Conservation (phyloP, 2,797 vertebrate species). For the Clarias pachynema region DNA sequence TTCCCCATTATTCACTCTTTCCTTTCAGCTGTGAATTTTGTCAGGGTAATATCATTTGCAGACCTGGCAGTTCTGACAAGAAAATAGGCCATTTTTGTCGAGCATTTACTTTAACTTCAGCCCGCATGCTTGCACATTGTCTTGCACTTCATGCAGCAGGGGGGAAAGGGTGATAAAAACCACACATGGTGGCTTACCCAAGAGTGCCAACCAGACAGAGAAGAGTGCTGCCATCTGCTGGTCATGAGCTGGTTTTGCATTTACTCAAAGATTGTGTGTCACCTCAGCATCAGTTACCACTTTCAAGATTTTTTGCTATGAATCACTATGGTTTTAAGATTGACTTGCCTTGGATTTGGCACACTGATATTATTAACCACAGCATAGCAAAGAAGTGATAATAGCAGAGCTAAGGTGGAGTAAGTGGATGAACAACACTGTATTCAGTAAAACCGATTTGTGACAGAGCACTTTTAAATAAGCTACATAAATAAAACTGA, state of each 20-base stretch:
- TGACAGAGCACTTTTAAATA: too few relatives aligned
- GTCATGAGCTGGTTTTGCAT: slow-evolving; percentile 58
- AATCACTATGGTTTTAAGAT: too few relatives aligned
- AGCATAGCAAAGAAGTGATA: too few relatives aligned
- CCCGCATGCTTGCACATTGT: slow-evolving; percentile 23
- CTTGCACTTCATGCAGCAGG: slow-evolving; percentile 25
- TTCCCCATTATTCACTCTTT: slow-evolving; percentile 51
- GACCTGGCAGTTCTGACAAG: neutral
- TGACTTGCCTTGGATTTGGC: too few relatives aligned
- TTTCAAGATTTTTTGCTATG: slow-evolving; percentile 52
- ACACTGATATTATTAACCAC: too few relatives aligned
- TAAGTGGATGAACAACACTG: too few relatives aligned
- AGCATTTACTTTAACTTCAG: slow-evolving; percentile 21
- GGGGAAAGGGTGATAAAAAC: slow-evolving; percentile 25
- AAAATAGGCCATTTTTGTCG: slow-evolving; percentile 7
- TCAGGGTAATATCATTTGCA: slow-evolving; percentile 2
- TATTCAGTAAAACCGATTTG: too few relatives aligned
- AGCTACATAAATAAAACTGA: too few relatives aligned
- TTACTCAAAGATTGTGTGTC: slow-evolving; percentile 61
- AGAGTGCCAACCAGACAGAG: slow-evolving; percentile 55
- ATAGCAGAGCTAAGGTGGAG: too few relatives aligned
- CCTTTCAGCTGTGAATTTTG: slow-evolving; percentile 2
- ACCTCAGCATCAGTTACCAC: slow-evolving; percentile 67
- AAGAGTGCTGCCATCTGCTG: slow-evolving; percentile 65
- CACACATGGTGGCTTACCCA: slow-evolving; percentile 38